Evolutionary conservation across 2,113 vertebrate species (phyloP).

Genomic region (Myrmophylax atrothorax): DNA sequence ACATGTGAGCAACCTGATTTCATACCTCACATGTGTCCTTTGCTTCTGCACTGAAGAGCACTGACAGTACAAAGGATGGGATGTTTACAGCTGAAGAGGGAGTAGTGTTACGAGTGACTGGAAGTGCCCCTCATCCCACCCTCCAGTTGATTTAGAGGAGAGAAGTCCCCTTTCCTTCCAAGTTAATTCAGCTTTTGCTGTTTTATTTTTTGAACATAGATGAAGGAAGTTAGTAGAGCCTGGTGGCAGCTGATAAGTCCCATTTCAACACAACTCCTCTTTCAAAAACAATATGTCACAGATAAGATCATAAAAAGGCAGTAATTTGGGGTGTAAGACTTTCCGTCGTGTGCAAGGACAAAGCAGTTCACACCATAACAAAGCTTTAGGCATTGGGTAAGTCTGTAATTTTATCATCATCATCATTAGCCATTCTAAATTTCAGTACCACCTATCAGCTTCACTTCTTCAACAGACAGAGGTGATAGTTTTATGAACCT

Average conservation of each 20-base stretch:
- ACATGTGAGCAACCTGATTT: neutral
- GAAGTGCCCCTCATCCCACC: neutral
- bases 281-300: neutral
- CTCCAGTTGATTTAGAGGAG: neutral
- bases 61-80: neutral
- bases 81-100: neutral
- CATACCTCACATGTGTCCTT: fast-evolving
- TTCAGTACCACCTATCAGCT: neutral
- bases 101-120: neutral
- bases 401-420: neutral
- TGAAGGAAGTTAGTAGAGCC: neutral
- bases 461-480: neutral
- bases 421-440: neutral
- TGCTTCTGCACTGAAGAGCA: neutral
- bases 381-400: neutral
- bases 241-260: constrained; percentile 4
- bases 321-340: neutral
- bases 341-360: neutral
- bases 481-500: neutral
- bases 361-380: neutral
- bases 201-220: neutral
- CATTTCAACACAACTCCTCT: neutral
- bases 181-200: neutral
- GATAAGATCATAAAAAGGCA: neutral
- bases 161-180: neutral